Evolutionary conservation across 2,113 vertebrate species (phyloP).

Genomic region (Tretioscincus oriximinensis): DNA sequence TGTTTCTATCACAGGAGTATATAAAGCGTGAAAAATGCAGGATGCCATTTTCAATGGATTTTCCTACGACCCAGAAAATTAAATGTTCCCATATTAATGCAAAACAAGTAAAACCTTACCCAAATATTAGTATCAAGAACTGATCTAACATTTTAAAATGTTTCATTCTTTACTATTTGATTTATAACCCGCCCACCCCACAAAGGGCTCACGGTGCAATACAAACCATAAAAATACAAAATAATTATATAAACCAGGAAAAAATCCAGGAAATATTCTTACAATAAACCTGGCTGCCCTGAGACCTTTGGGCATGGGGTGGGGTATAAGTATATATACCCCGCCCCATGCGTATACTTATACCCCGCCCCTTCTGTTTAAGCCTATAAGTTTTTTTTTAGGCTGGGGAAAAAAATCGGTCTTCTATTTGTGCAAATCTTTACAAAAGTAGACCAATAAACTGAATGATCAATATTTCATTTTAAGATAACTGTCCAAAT

Average conservation of each 20-base stretch:
- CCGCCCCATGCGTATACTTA: too few relatives aligned
- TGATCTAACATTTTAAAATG: slow-evolving; percentile 50
- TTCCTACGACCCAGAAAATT: background rate
- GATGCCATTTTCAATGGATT: slow-evolving; percentile 47
- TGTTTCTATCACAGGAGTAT: slow-evolving; percentile 43
- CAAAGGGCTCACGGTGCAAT: too few relatives aligned
- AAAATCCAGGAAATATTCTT: too few relatives aligned
- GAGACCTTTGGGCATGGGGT: too few relatives aligned
- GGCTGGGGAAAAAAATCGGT: slow-evolving; percentile 1
- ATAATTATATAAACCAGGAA: too few relatives aligned
- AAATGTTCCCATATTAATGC: slow-evolving; percentile 44
- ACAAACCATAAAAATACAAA: too few relatives aligned
- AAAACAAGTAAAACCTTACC: slow-evolving; percentile 57
- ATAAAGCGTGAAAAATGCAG: slow-evolving; percentile 12
- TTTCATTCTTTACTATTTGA: too few relatives aligned
- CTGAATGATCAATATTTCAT: background rate
- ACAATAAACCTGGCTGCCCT: slow-evolving; percentile 67
- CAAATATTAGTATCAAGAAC: slow-evolving; percentile 60
- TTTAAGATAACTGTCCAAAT: background rate
- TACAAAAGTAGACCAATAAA: background rate
- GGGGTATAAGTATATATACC: too few relatives aligned
- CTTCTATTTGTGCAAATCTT: background rate
- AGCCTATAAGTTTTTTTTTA: slow-evolving; percentile 43
- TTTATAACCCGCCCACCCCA: too few relatives aligned
- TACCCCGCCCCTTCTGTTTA: too few relatives aligned